Evolutionary conservation across 2,888 invertebrate species (phyloP), one percentile per base, ranked within the genome.

Genomic region (Neoitamus cyanurus): DNA sequence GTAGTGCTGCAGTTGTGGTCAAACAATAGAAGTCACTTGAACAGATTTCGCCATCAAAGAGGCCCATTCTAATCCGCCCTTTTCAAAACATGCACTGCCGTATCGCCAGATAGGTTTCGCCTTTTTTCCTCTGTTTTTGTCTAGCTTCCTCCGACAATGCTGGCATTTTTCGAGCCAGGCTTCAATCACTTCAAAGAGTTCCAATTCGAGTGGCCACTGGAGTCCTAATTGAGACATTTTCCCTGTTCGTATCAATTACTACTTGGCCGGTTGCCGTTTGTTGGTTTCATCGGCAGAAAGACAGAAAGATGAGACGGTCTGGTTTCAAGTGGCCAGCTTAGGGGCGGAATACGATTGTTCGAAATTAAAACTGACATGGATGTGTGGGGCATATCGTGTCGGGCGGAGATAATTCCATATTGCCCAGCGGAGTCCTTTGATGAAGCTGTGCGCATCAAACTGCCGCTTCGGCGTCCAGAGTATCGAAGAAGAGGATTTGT

Each of bases 161-260:
- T 5, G 78, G 15, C 31, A 31, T 78, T 48, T 78, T 78, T n/a
- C 31, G 28, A 25, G 37, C 37, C 48, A 36, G 42, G 31, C n/a
- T 42, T 75, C 75, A 42, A 75, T 75, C 75, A 25, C 42, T 75
- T 75, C 58, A 31, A 48, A 31, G 15, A 78, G 46, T 78, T 77
- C 31, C 58, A 78, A 15, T 78, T 78, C 48, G 42, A 78, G 58
- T 48, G 78, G 13, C 42, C 42, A 75, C 37, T 75, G 42, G 28
- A 78, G 31, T 48, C 58, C 78, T 58, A 78, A 78, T 78, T 78
- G 78, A 78, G 58, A 78, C 31, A 58, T 78, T 46, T 46, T 42
- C 48, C 58, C 42, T 42, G 48, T 31, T 78, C 28, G 78, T 78
- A 78, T 78, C 78, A 78, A 78, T 78, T 78, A 78, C 78, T 31